A percentile compares a stretch with the other conserved stretches of the same genome.
Conservation (phyloP, 2,113 vertebrate genomes). For the Oxyruncus cristatus region DNA sequence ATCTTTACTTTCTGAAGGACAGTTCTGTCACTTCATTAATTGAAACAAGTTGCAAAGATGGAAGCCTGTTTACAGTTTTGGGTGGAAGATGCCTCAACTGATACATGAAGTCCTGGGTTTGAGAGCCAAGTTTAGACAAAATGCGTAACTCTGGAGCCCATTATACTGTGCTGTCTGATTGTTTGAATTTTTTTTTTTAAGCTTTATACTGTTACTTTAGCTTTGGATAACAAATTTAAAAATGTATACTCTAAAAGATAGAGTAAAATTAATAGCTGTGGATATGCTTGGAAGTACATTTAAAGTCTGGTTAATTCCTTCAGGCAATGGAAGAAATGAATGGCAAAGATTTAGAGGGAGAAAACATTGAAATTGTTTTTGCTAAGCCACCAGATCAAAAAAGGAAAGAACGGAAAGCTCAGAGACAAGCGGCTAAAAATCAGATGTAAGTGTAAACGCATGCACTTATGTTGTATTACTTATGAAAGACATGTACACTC, state of each 20-base stretch:
- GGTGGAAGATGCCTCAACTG: background rate
- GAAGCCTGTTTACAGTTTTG: background rate
- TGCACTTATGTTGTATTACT: slow-evolving; percentile 26
- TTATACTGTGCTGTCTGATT: background rate
- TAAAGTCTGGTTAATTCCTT: slow-evolving; percentile 63
- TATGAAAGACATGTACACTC: background rate
- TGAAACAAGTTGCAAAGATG: background rate
- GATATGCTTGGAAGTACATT: slow-evolving; percentile 51
- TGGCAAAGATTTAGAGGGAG: slow-evolving; percentile 95
- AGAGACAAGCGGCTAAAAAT: slow-evolving; percentile 95
- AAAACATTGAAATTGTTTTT: slow-evolving; percentile 96
- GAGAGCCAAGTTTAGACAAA: background rate
- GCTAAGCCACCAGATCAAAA: slow-evolving; percentile 99
- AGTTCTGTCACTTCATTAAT: background rate
- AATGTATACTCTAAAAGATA: slow-evolving; percentile 9
- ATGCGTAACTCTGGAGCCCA: background rate
- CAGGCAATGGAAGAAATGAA: slow-evolving; percentile 98
- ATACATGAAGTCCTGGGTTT: background rate
- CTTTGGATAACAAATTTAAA: background rate
- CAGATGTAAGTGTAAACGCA: slow-evolving; percentile 86
- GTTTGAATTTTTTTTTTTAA: background rate
- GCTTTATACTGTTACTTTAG: background rate
- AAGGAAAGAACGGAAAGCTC: slow-evolving; percentile 96
- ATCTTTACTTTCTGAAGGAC: background rate
- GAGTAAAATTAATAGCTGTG: background rate